Percentiles rank a stretch among this genome's conserved stretches.
phyloP scores from a whole-genome alignment of 2,113 vertebrate species.

The Trogon surrucura region DNA sequence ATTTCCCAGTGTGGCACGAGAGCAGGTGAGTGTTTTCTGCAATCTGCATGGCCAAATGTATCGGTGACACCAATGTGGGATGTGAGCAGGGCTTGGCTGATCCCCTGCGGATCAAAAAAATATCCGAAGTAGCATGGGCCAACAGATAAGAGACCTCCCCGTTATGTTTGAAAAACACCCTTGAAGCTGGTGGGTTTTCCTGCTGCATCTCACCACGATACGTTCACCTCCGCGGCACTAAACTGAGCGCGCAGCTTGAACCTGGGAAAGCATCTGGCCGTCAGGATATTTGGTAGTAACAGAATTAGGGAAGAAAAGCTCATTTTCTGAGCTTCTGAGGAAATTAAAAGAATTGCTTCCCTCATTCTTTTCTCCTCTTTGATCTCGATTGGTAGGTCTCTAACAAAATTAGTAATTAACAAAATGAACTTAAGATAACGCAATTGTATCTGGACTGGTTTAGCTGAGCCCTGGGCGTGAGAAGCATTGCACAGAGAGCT shows the following conservation, averaged over 20 bases:
- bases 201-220: not conserved
- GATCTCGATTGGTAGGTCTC: not conserved
- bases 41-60: fast-evolving
- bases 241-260: not conserved
- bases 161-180: not conserved
- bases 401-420: not conserved
- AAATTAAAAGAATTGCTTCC: not conserved
- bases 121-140: fast-evolving
- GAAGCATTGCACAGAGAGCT: not conserved
- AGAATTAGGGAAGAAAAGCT: not conserved
- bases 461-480: not conserved
- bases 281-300: not conserved
- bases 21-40: not conserved
- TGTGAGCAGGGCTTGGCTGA: not conserved
- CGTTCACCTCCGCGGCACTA: not conserved
- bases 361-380: not conserved
- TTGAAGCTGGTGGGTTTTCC: not conserved
- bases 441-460: not conserved
- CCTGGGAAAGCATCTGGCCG: not conserved
- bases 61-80: not conserved
- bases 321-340: not conserved
- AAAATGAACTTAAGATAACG: not conserved
- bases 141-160: not conserved
- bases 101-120: not conserved
- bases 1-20: not conserved